These are phyloP conservation scores for Hemicrepidius hirtus DNA, from an alignment of 2,888 invertebrate species.

Conservation along the genomic window DNA sequence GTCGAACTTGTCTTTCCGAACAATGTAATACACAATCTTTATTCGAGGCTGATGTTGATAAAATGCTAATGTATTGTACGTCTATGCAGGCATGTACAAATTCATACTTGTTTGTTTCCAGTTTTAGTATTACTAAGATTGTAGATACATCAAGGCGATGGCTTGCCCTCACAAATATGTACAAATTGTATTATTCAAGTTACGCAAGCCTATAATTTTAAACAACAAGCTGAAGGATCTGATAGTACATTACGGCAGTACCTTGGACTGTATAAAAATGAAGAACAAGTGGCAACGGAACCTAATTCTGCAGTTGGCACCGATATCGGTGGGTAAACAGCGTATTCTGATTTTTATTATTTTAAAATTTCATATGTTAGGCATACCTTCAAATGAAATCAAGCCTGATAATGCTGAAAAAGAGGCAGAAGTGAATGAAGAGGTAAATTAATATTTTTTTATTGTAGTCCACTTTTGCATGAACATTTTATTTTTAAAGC, in stretches of 20 bases:
- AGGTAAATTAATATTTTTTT: background rate
- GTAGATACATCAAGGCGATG: slow-evolving; percentile 53
- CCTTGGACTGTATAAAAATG: slow-evolving; percentile 36
- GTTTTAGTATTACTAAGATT: slow-evolving; percentile 6
- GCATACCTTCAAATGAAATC: slow-evolving; percentile 1
- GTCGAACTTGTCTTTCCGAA: slow-evolving; percentile 62
- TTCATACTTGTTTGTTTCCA: background rate
- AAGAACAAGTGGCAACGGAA: slow-evolving; percentile 19
- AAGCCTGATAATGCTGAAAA: background rate
- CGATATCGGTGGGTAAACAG: background rate
- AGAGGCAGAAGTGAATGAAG: background rate
- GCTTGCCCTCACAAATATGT: slow-evolving; percentile 56
- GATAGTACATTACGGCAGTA: slow-evolving; percentile 52
- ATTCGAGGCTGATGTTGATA: slow-evolving; percentile 62
- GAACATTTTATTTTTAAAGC: too few species aligned
- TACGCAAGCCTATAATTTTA: slow-evolving; percentile 55
- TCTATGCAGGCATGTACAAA: slow-evolving; percentile 59
- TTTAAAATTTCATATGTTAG: background rate
- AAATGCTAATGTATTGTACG: slow-evolving; percentile 63
- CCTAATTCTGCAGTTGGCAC: background rate
- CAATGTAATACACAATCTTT: slow-evolving; percentile 61
- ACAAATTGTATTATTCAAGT: slow-evolving; percentile 53
- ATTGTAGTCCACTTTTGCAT: too few species aligned
- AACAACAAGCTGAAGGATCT: slow-evolving; percentile 55
- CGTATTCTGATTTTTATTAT: background rate